Evolutionary conservation across 2,113 vertebrate species (phyloP), one percentile per base, ranked within the genome.

Genomic region (Ciconia stormi): DNA sequence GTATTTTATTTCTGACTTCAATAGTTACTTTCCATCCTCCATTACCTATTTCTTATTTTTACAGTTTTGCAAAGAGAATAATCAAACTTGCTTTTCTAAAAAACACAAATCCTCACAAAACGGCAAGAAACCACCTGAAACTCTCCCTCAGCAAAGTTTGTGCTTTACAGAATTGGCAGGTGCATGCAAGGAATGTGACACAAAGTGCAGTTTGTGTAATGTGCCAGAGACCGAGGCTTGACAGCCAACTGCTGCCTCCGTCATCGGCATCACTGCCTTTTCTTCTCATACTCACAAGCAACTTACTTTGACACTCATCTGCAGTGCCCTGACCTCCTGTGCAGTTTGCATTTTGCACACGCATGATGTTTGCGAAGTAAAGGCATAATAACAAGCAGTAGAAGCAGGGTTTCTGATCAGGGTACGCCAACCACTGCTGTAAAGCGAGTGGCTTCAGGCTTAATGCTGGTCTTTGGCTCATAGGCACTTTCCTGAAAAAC

Each of bases 191-290:
- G 34, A 38, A 42, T 4, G 53, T 25, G 47, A 86, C 71, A 47
- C 49, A 14, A 27, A 70, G 55, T 4, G 4, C 49, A 36, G 62
- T 49, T 30, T 67, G 46, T n/a, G 20, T 69, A 38, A 63, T 0
- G 1, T 61, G 65, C 55, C 3, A 8, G 53, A 38, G 95, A 52
- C 17, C 1, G 0, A 71, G 20, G 46, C 46, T 22, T 78, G 93
- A 36, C n/a, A 81, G 72, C 47, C 69, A 55, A 58, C 69, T 14
- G 42, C 82, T 91, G 73, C 76, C 83, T 73, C 49, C 2, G 0
- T 32, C 25, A 23, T 3, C 0, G 0, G 59, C 74, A 19, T 23
- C 2, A 0, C 67, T 71, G 42, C 72, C 58, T 40, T 49, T 70
- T 21, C 82, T n/a, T 32, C n/a, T 18, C 2, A 16, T 6, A 13